Percentiles rank a stretch among this genome's conserved stretches.
These are phyloP conservation scores for Protosalanx chinensis DNA, from an alignment of 2,797 vertebrate species.

Conservation along the genomic window DNA sequence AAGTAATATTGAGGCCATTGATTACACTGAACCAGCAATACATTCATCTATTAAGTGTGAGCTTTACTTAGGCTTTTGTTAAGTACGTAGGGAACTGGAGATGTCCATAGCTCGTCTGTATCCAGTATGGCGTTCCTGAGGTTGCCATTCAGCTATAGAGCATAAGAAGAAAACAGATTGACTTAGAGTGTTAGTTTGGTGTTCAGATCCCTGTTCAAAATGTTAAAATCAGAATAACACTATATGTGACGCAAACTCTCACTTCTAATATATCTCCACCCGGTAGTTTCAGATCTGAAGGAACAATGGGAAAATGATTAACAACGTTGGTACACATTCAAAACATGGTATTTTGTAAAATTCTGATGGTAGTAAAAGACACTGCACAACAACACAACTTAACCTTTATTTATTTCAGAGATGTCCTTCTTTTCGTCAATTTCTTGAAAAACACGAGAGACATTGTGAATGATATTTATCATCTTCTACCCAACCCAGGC, in stretches of 20 bases:
- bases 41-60: neutral
- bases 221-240: neutral
- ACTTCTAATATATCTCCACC: neutral
- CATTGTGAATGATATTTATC: too few relatives aligned
- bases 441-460: neutral
- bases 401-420: conserved; percentile 1
- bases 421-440: neutral
- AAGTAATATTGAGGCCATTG: neutral
- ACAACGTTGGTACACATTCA: neutral
- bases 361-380: neutral
- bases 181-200: neutral
- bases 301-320: neutral
- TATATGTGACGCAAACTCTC: neutral
- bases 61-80: conserved; percentile 1
- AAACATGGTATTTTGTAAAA: neutral
- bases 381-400: neutral
- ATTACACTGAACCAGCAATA: neutral
- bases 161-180: neutral
- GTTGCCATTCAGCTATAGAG: neutral
- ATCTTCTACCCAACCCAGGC: too few relatives aligned
- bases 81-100: conserved; percentile 13
- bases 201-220: neutral
- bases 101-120: neutral
- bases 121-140: conserved; percentile 9
- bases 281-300: neutral